A percentile compares a stretch with the other conserved stretches of the same genome.
These are phyloP conservation scores for Vanessa cardui DNA, from an alignment of 2,888 invertebrate genomes.

Conservation along the genomic window DNA sequence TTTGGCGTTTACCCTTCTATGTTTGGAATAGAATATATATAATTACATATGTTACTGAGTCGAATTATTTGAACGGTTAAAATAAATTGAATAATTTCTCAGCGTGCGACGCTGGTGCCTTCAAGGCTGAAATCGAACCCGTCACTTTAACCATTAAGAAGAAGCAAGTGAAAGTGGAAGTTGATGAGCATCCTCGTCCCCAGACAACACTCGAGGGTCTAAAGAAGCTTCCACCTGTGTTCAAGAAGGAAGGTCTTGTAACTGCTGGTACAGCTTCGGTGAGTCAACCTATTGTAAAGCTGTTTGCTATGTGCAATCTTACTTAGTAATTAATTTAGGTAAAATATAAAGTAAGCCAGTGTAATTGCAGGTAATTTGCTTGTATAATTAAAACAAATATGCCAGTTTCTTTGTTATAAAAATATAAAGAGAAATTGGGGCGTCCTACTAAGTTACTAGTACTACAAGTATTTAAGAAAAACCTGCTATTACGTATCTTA, in stretches of 20 bases:
- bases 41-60: too few species aligned
- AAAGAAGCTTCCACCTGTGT: conserved; percentile 92
- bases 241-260: conserved; percentile 96
- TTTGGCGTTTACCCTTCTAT: too few species aligned
- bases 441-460: too few species aligned
- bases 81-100: conserved; percentile 17
- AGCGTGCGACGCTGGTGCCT: conserved; percentile 94
- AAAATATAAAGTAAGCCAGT: too few species aligned
- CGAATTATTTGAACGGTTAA: too few species aligned
- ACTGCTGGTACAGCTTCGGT: conserved; percentile 98
- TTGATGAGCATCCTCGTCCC: conserved; percentile 97
- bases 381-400: background rate
- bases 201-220: conserved; percentile 93
- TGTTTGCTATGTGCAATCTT: background rate
- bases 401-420: background rate
- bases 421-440: too few species aligned
- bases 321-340: too few species aligned
- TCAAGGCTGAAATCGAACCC: conserved; percentile 94
- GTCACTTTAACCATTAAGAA: conserved; percentile 92
- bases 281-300: conserved; percentile 53
- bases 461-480: too few species aligned
- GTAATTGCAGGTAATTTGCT: background rate
- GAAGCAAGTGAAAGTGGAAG: conserved; percentile 88
- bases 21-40: too few species aligned
- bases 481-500: too few species aligned